Evolutionary conservation across 2,888 invertebrate species (phyloP).

Genomic region (Ophion obscuratus): DNA sequence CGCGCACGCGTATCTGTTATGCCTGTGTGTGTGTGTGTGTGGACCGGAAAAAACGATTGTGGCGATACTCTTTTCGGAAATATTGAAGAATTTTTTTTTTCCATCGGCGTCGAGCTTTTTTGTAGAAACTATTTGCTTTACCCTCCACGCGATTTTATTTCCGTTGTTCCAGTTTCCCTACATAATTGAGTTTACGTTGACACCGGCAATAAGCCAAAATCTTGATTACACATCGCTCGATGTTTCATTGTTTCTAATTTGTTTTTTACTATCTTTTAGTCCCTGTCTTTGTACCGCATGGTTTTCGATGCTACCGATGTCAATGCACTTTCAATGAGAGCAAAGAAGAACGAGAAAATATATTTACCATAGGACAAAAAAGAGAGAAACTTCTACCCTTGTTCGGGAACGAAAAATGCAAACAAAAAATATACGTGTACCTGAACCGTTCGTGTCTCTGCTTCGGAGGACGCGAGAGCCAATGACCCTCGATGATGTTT

Average conservation of each 20-base stretch:
- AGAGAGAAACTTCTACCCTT: slow-evolving; percentile 3
- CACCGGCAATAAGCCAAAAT: slow-evolving; percentile 38
- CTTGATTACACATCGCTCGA: slow-evolving; percentile 49
- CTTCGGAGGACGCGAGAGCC: slow-evolving; percentile 17
- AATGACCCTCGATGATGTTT: slow-evolving; percentile 3
- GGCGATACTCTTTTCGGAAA: slow-evolving; percentile 23
- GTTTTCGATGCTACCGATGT: slow-evolving; percentile 21
- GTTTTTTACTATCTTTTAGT: not conserved
- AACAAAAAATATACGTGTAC: slow-evolving; percentile 36
- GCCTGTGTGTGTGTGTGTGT: not conserved
- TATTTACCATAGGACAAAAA: slow-evolving; percentile 13
- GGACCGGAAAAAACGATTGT: not conserved
- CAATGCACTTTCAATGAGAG: slow-evolving; percentile 43
- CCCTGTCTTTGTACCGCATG: slow-evolving; percentile 5
- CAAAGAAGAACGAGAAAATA: slow-evolving; percentile 1
- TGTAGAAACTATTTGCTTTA: not conserved
- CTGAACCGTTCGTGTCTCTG: slow-evolving; percentile 30
- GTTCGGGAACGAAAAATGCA: slow-evolving; percentile 4
- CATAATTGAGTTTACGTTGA: slow-evolving; percentile 32
- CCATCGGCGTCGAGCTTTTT: not conserved
- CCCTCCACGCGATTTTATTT: not conserved
- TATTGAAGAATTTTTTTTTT: not conserved
- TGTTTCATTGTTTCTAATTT: slow-evolving; percentile 9
- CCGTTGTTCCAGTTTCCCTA: not conserved
- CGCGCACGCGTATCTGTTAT: not conserved